These are phyloP conservation scores for Thysanoteuthis rhombus DNA, from an alignment of 2,888 invertebrate species.

Conservation along the genomic window DNA sequence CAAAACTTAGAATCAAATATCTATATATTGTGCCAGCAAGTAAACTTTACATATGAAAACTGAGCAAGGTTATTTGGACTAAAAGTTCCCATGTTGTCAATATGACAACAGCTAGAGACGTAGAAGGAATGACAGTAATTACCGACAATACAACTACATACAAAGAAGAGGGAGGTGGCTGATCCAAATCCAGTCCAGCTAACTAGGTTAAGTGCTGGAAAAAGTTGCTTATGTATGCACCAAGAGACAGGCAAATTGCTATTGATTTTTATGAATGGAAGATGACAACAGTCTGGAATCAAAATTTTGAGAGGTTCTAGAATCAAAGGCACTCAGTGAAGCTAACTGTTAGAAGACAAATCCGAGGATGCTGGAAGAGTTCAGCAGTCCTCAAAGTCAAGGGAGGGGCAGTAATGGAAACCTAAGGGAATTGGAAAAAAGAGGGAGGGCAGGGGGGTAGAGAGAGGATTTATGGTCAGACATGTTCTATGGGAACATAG, in stretches of 20 bases:
- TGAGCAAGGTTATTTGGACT: neutral
- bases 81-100: conserved; percentile 12
- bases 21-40: neutral
- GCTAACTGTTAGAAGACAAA: neutral
- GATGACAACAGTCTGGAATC: conserved; percentile 12
- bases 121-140: conserved; percentile 12
- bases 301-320: neutral
- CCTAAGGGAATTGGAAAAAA: neutral
- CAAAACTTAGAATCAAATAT: neutral
- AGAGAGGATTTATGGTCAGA: neutral
- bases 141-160: neutral
- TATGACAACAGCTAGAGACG: conserved; percentile 12
- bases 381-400: neutral
- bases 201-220: neutral
- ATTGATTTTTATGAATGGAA: neutral
- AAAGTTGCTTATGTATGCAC: neutral
- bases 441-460: neutral
- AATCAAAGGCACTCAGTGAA: conserved; percentile 12
- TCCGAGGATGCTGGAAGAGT: neutral
- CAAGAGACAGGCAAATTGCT: conserved; percentile 12
- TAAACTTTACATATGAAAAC: conserved; percentile 12
- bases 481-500: neutral
- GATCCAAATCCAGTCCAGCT: neutral
- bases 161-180: neutral
- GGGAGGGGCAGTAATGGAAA: neutral